phyloP scores from a whole-genome alignment of 2,888 invertebrate species.

The Taphrorychus bicolor region DNA sequence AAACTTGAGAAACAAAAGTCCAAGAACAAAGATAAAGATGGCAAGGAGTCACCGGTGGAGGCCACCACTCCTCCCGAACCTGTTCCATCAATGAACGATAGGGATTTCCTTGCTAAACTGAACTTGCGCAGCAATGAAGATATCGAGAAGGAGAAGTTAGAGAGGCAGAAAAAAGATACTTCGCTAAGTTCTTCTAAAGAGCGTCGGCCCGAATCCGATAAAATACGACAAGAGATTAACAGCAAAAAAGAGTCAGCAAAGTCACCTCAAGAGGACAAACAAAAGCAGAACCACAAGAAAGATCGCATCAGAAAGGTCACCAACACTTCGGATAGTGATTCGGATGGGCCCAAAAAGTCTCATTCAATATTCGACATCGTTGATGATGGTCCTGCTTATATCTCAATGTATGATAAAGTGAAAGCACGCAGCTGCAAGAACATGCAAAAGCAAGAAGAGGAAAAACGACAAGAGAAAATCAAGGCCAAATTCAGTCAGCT shows the following conservation, averaged over 20 bases:
- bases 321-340: constrained; percentile 74
- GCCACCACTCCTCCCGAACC: not conserved
- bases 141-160: constrained; percentile 66
- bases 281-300: constrained; percentile 30
- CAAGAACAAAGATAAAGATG: constrained; percentile 56
- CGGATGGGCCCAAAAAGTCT: constrained; percentile 80
- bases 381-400: constrained; percentile 88
- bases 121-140: constrained; percentile 66
- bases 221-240: constrained; percentile 39
- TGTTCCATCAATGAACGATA: constrained; percentile 56
- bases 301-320: constrained; percentile 53
- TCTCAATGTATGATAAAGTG: constrained; percentile 98
- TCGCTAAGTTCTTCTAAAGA: constrained; percentile 15
- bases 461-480: constrained; percentile 83
- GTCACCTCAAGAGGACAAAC: constrained; percentile 39
- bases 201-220: constrained; percentile 42
- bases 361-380: constrained; percentile 92
- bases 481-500: constrained; percentile 89
- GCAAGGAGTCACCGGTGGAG: constrained; percentile 45
- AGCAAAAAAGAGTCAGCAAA: constrained; percentile 45
- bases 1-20: constrained; percentile 52
- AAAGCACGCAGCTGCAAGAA: constrained; percentile 93
- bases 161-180: constrained; percentile 59
- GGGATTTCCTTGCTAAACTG: constrained; percentile 67
- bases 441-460: constrained; percentile 90